phyloP scores from a whole-genome alignment of 64 coral and sea anemone species.

The Porites lutea region DNA sequence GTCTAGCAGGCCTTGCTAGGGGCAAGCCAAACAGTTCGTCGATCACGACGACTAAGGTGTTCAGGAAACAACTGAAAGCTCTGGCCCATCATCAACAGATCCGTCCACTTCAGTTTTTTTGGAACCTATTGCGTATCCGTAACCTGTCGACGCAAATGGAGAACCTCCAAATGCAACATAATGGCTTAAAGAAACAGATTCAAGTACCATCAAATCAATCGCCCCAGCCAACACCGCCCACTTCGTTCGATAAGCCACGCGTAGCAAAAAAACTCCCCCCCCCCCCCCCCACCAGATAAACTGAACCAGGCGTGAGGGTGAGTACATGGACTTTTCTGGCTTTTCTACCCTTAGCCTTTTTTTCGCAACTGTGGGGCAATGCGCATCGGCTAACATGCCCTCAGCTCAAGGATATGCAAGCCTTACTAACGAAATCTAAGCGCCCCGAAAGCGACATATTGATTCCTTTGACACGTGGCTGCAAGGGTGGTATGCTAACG shows the following conservation, averaged over 20 bases:
- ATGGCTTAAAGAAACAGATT: no score
- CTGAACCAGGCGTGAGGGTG: not conserved
- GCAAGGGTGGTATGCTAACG: slow-evolving; percentile 30
- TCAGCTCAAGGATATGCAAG: not conserved
- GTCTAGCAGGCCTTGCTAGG: not conserved
- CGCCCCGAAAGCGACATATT: slow-evolving; percentile 4
- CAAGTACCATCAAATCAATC: no score
- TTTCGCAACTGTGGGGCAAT: not conserved
- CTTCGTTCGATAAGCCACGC: no score
- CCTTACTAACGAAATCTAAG: slow-evolving; percentile 11
- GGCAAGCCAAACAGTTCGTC: not conserved
- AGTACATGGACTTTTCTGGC: slow-evolving; percentile 36
- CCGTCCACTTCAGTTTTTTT: no score
- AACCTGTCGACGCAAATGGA: no score
- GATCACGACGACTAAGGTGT: not conserved
- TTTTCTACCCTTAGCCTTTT: not conserved
- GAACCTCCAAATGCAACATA: no score
- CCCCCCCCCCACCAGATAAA: no score
- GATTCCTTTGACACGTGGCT: slow-evolving; percentile 56
- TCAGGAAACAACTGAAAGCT: not conserved
- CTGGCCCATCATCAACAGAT: not conserved
- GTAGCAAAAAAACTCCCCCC: no score
- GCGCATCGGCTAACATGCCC: not conserved
- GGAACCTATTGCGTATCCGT: no score
- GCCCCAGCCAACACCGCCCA: no score